Evolutionary conservation across 2,797 vertebrate genomes (phyloP).

Genomic region (Channallabes apus): DNA sequence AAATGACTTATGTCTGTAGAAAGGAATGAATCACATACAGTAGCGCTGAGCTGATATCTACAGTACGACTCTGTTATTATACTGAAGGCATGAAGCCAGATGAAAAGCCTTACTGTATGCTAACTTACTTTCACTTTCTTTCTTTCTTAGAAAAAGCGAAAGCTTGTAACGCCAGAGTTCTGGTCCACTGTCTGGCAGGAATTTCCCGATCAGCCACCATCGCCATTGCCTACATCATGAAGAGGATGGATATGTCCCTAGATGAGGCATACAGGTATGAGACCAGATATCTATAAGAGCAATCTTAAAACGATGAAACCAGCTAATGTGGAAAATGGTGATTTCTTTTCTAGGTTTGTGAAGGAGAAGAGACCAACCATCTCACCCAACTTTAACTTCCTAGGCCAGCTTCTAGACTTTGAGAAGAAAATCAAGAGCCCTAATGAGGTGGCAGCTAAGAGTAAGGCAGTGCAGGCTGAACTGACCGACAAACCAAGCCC

Average conservation of each 20-base stretch:
- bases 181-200: constrained; percentile 97
- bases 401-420: constrained; percentile 95
- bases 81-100: background rate
- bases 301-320: background rate
- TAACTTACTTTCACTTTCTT: constrained; percentile 54
- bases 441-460: constrained; percentile 60
- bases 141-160: constrained; percentile 87
- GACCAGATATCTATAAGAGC: background rate
- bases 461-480: constrained; percentile 73
- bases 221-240: constrained; percentile 98
- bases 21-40: background rate
- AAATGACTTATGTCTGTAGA: background rate
- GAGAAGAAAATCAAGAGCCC: constrained; percentile 88
- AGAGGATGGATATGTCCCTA: constrained; percentile 94
- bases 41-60: background rate
- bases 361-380: constrained; percentile 97
- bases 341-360: constrained; percentile 80
- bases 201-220: constrained; percentile 96
- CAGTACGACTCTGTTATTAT: background rate
- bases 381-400: constrained; percentile 97
- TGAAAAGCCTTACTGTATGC: background rate
- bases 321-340: constrained; percentile 1
- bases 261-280: constrained; percentile 96
- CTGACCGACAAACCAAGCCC: constrained; percentile 32
- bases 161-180: constrained; percentile 84